Conservation (phyloP, 1,140 invertebrate species). For the Octopus sinensis region DNA sequence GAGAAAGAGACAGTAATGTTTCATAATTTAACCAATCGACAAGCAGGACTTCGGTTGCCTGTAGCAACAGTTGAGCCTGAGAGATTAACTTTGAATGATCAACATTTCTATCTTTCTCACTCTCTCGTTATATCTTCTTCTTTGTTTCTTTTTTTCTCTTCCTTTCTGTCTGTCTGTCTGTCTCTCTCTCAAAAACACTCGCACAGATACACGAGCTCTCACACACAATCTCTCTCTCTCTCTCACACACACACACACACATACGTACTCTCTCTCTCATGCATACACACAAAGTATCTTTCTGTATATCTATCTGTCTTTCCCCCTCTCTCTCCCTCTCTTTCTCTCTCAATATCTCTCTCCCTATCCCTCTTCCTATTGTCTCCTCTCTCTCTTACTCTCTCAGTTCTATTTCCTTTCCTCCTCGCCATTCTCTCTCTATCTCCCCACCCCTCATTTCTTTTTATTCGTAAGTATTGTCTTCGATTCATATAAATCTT, state of each 20-base stretch:
- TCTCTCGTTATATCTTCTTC: background rate
- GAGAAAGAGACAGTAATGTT: too few relatives aligned
- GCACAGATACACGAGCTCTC: too few relatives aligned
- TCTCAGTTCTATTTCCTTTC: background rate
- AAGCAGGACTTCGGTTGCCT: too few relatives aligned
- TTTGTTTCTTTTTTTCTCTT: background rate
- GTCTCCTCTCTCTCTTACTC: background rate
- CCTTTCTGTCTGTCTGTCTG: background rate
- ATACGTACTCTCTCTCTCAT: background rate
- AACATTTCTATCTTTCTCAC: background rate
- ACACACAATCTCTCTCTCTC: background rate
- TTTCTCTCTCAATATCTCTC: background rate
- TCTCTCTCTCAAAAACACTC: too few relatives aligned
- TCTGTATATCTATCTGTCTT: background rate
- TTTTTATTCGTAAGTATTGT: background rate
- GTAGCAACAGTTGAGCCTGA: too few relatives aligned
- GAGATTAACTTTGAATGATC: too few relatives aligned
- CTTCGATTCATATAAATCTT: background rate
- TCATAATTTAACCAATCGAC: too few relatives aligned
- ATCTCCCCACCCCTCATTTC: background rate
- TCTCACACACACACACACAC: background rate
- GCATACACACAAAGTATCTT: background rate
- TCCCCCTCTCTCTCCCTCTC: background rate
- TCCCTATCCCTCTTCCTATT: background rate
- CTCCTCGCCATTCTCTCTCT: background rate